Base-by-base conservation (phyloP, 2,113 vertebrate genomes). In the Hippocampus barbouri region DNA sequence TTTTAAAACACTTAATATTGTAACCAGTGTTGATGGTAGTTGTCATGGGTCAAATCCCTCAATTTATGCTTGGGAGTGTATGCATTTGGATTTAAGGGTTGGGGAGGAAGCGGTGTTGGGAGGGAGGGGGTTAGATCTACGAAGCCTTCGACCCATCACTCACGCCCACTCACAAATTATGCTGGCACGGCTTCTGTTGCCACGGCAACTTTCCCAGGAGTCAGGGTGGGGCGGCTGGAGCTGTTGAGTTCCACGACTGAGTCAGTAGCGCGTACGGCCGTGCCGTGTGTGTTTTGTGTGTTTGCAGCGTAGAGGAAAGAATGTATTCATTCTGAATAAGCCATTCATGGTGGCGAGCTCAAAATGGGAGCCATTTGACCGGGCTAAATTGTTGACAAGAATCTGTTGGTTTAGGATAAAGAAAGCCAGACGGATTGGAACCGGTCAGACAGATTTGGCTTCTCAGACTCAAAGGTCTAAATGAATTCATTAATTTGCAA, bases 161-260 rank as follows among this genome's bases (percentile, higher is more conserved):
- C 66, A 67, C 41, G 51, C 75, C 57, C 47, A 45, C 68, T 72
- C 57, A 57, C 63, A 84, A 85, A 88, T 88, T 85, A 78, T 83
- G 76, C 85, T 56, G 78, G 83, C 87, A 87, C 86, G 87, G 83
- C 82, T 87, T 83, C 86, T 67, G 90, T 91, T 89, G 78, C 85
- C 85, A 90, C 77, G 85, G 88, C 82, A 88, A 90, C 89, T 86
- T 78, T 87, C 88, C 88, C 87, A 80, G 77, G 86, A 83, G 86
- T 78, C 77, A 83, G 82, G 88, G 89, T 85, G 87, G 84, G 85
- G 84, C 87, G 83, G 87, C 73, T 86, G 73, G 81, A 88, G 85
- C 85, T 90, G 87, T 81, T 88, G 83, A 38, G 34, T 83, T 85
- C 78, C 72, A 76, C 23, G 70, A 81, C 72, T 74, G 76, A 78